Base-by-base conservation (phyloP, 2,113 vertebrate species). In the Brachyhypopomus occidentalis region DNA sequence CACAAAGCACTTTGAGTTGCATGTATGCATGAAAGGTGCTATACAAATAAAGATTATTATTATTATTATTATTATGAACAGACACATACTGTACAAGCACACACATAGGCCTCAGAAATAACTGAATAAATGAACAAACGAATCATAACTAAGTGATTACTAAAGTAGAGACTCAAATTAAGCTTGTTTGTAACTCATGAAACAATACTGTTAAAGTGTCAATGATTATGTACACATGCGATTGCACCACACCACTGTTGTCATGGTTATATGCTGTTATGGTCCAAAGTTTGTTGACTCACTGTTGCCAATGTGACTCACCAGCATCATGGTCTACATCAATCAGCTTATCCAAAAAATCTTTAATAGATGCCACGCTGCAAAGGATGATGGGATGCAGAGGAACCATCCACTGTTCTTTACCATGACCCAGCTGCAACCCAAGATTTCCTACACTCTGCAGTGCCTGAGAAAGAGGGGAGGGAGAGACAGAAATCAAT, bases 401-500 rank as follows among this genome's bases (percentile, higher is more conserved):
- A 0, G 95, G 96, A 0, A 93, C 89, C 96, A 98, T 96, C 96
- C 97, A 97, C 1, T 93, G 94, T 87, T 98, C 97, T 89, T 98
- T 97, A 71, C 96, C 96, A 11, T 95, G 95, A 5, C 96, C 96
- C 82, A 95, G 88, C 90, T 98, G 96, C 78, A 97, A 93, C 41
- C 96, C 96, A 86, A 97, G 85, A 88, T 97, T 98, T 6, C 96
- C 95, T 0, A 97, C 94, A 85, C 95, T 96, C 90, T 98, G 97
- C 63, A 98, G 89, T 0, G 95, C 96, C 96, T 97, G 88, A 34
- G 0, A 36, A 82, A 63, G 41, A 27, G 36, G 52, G 71, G 30
- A 64, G 36, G 25, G 69, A 81, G 27, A 74, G 22, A 64, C 19
- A 34, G 36, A 52, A 58, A 72, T 19, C 58, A 59, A 67, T 52